Evolutionary conservation across 2,797 vertebrate genomes (phyloP).

Genomic region (Pangasius macronema): DNA sequence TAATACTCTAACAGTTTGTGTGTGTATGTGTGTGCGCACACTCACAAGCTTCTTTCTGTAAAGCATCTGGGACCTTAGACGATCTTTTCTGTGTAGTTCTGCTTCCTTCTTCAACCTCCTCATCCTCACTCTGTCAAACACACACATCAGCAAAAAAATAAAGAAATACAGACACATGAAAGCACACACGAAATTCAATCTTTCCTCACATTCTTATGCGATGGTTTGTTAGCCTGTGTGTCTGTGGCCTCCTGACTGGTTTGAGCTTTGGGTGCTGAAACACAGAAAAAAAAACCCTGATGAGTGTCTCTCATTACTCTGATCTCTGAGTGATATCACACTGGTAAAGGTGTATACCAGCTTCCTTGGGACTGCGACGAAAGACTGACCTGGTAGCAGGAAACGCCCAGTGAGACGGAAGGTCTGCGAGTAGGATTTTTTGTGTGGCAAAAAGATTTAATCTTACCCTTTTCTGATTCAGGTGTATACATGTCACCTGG

Average conservation of each 20-base stretch:
- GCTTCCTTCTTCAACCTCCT: conserved; percentile 58
- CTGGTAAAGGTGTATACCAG: conserved; percentile 48
- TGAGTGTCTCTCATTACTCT: not conserved
- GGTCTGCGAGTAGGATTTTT: too few species aligned
- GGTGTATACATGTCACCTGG: not conserved
- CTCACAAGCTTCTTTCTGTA: conserved; percentile 45
- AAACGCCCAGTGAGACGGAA: too few species aligned
- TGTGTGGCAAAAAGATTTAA: not conserved
- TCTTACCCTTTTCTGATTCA: not conserved
- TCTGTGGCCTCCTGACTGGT: not conserved
- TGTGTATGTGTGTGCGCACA: not conserved
- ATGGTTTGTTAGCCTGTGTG: not conserved
- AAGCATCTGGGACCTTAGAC: conserved; percentile 48
- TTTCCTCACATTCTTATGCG: conserved; percentile 6
- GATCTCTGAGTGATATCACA: not conserved
- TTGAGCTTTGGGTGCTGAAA: conserved; percentile 23
- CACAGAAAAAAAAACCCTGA: not conserved
- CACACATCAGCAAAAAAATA: not conserved
- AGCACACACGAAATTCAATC: too few species aligned
- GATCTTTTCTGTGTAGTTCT: conserved; percentile 58
- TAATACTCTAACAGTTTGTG: not conserved
- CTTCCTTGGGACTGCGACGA: too few species aligned
- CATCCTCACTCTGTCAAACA: conserved; percentile 24
- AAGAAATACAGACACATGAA: not conserved
- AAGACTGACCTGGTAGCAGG: too few species aligned